A percentile compares a stretch with the other conserved stretches of the same genome.
Conservation (phyloP, 2,888 invertebrate species). For the Phalangium opilio region DNA sequence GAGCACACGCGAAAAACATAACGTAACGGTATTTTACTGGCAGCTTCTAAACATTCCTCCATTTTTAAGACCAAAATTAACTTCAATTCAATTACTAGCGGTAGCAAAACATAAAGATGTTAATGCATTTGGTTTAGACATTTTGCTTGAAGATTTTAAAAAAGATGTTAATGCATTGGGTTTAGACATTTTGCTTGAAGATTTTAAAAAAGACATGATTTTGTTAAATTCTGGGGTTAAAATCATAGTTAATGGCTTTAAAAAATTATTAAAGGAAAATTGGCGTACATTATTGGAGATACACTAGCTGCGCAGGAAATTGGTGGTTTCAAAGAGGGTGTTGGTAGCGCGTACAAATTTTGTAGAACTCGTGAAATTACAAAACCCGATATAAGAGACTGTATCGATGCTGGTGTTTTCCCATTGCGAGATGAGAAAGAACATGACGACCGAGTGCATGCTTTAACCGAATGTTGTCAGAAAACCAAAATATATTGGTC, state of each 20-base stretch:
- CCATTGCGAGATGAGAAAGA: not conserved
- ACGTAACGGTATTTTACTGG: constrained; percentile 3
- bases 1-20: constrained; percentile 1
- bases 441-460: not conserved
- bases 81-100: constrained; percentile 1
- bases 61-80: constrained; percentile 2
- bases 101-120: not conserved
- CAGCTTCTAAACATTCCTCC: constrained; percentile 5
- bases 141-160: constrained; percentile 1
- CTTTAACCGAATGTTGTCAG: too few relatives aligned
- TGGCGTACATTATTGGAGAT: constrained; percentile 1
- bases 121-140: constrained; percentile 1
- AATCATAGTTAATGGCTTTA: not conserved
- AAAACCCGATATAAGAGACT: not conserved
- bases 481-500: too few relatives aligned
- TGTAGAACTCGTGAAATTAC: constrained; percentile 4
- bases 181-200: not conserved
- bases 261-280: not conserved
- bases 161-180: not conserved
- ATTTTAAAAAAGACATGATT: constrained; percentile 1
- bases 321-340: constrained; percentile 6
- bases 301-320: constrained; percentile 4
- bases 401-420: not conserved
- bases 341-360: constrained; percentile 1
- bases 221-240: not conserved